phyloP scores from a whole-genome alignment of 2,888 invertebrate genomes.

The Hyalella azteca region DNA sequence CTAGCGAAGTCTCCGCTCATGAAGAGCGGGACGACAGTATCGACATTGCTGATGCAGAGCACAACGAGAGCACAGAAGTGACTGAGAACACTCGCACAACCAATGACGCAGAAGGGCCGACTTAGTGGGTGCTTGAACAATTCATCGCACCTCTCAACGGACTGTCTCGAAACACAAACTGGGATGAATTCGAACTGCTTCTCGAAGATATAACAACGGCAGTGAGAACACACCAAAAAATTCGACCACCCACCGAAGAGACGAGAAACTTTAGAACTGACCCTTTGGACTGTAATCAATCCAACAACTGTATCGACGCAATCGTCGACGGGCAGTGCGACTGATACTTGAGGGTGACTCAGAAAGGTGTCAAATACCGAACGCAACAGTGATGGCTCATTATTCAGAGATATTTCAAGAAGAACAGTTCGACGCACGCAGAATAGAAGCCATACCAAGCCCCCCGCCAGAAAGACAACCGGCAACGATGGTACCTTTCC shows the following conservation, averaged over 20 bases:
- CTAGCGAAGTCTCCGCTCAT: background rate
- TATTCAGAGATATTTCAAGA: background rate
- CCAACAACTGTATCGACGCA: background rate
- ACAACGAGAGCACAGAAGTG: background rate
- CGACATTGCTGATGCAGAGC: background rate
- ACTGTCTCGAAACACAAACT: background rate
- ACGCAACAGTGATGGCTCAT: background rate
- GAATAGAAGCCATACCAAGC: background rate
- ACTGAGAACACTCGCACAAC: background rate
- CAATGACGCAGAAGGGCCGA: background rate
- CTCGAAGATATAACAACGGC: background rate
- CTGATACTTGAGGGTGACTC: background rate
- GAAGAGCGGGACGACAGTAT: background rate
- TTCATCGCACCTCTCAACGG: background rate
- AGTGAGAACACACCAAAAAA: background rate
- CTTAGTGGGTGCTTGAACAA: background rate
- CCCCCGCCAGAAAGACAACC: background rate
- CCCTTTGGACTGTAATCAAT: background rate
- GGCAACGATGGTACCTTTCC: background rate
- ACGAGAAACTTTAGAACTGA: background rate
- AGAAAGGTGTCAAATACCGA: background rate
- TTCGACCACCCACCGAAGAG: background rate
- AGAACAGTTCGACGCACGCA: background rate
- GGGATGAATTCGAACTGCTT: background rate
- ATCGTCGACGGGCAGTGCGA: background rate